phyloP scores from a whole-genome alignment of 2,113 vertebrate species.

The Sebastes schlegelii region DNA sequence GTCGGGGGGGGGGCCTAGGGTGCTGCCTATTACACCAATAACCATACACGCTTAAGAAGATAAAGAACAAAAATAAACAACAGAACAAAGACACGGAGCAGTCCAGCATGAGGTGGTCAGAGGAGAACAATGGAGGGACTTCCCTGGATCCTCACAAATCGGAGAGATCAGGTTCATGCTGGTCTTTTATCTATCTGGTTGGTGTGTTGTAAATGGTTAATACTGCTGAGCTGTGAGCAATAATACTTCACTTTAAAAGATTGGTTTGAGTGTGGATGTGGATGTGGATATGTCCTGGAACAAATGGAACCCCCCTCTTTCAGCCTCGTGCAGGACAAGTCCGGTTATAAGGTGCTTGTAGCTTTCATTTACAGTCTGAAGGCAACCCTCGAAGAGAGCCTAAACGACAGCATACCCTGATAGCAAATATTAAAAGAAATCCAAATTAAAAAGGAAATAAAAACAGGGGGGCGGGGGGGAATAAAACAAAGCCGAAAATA shows the following conservation, averaged over 20 bases:
- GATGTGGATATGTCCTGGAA: slow-evolving; percentile 62
- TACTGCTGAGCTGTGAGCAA: slow-evolving; percentile 75
- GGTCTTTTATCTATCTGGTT: slow-evolving; percentile 49
- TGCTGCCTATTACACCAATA: slow-evolving; percentile 74
- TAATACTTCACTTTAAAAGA: slow-evolving; percentile 63
- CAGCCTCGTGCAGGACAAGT: slow-evolving; percentile 76
- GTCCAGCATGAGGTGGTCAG: slow-evolving; percentile 77
- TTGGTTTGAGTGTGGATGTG: slow-evolving; percentile 61
- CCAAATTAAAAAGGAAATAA: slow-evolving; percentile 68
- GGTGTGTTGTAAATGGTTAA: slow-evolving; percentile 71
- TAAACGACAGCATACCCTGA: slow-evolving; percentile 81
- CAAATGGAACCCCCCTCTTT: slow-evolving; percentile 62
- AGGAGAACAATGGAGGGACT: slow-evolving; percentile 68
- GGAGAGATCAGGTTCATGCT: slow-evolving; percentile 59
- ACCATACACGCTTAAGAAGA: slow-evolving; percentile 74
- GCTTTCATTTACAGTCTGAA: slow-evolving; percentile 81
- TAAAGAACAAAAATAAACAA: slow-evolving; percentile 75
- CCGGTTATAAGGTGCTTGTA: slow-evolving; percentile 84
- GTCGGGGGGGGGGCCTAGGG: slow-evolving; percentile 67
- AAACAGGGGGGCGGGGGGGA: slow-evolving; percentile 36
- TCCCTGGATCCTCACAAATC: slow-evolving; percentile 45
- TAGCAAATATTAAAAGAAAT: slow-evolving; percentile 75
- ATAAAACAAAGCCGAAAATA: slow-evolving; percentile 73
- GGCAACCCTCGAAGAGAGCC: slow-evolving; percentile 68
- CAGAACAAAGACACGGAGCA: slow-evolving; percentile 72